Evolutionary conservation across 2,888 invertebrate species (phyloP).

Genomic region (Pristionchus arcanus): DNA sequence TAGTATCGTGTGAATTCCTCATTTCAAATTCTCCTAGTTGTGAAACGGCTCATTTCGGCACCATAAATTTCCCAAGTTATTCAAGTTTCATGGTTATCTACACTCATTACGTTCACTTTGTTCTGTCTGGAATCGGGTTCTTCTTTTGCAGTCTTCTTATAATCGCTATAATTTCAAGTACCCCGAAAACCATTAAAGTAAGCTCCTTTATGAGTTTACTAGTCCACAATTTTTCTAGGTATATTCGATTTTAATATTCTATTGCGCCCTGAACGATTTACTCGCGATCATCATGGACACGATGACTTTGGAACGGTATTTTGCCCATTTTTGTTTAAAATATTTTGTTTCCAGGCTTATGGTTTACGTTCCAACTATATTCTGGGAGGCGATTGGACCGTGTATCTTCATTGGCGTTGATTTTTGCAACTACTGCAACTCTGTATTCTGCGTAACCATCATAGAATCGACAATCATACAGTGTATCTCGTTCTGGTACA

Average conservation of each 20-base stretch:
- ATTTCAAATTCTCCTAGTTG: no score
- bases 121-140: background rate
- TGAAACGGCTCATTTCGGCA: no score
- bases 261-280: background rate
- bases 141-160: background rate
- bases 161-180: background rate
- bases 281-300: background rate
- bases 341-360: background rate
- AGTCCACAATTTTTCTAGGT: background rate
- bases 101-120: background rate
- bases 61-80: no score
- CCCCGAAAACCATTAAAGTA: background rate
- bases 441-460: background rate
- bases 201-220: no score
- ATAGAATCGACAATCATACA: background rate
- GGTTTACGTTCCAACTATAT: background rate
- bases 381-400: background rate
- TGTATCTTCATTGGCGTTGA: background rate
- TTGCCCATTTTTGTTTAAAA: no score
- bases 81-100: background rate
- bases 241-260: conserved; percentile 6
- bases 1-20: no score
- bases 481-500: background rate
- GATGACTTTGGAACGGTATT: background rate
- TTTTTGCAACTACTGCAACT: conserved; percentile 26